Base-by-base conservation (phyloP, 2,888 invertebrate genomes). In the Callyntrura guangdongensis region DNA sequence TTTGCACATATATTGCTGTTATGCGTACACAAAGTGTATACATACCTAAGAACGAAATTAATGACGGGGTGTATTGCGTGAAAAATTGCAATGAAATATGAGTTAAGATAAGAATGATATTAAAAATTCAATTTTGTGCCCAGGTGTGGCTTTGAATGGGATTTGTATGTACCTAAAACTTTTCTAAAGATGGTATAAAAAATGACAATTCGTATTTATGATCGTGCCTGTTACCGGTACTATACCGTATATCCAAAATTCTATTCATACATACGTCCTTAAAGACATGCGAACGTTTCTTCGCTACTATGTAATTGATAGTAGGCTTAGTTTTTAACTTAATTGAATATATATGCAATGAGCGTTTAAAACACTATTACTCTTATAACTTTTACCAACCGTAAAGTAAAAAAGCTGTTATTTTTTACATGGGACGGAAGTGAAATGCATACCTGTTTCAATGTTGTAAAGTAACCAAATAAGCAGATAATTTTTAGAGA, bases 41-140 rank as follows among this genome's bases (percentile, higher is more conserved):
- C 14, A n/a, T 47, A 45, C 49, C 36, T 77, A 12, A 1, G 2
- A 81, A 17, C 25, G 59, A n/a, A 8, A 61, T 25, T 64, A 25
- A 25, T 64, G 53, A 53, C 2, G n/a, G 53, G n/a, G 53, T n/a
- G n/a, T 53, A 53, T 53, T 53, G n/a, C 14, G 14, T 53, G 64
- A 64, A 64, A 64, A 11, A 64, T 8, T 25, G 11, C 22, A 64
- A 25, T 6, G n/a, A 61, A 36, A 67, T 36, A 14, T 67, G 14
- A 17, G 22, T 11, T 14, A 14, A 4, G 9, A 49, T 47, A 49
- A 69, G 17, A 61, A 22, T 61, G 83, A 59, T 2, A 67, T 61
- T 27, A 69, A 53, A 84, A 67, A 84, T 69, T 67, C 67, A 84
- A 84, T 69, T 69, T 69, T 84, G 25, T 9, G 25, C 36, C 14